phyloP scores from a whole-genome alignment of 1,140 invertebrate genomes.

The Cotesia chilonis region DNA sequence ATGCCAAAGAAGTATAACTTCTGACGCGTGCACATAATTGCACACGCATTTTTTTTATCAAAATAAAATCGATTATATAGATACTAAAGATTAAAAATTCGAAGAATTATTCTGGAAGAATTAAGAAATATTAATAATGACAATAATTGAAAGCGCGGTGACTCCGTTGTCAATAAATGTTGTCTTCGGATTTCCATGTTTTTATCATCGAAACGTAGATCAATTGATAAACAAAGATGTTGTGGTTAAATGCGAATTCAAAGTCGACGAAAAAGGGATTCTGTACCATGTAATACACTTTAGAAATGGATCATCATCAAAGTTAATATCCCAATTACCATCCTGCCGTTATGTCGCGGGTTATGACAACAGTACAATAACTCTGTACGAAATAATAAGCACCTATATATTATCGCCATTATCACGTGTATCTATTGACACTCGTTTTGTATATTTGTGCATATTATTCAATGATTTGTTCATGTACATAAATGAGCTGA shows the following conservation, averaged over 20 bases:
- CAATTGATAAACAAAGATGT: background rate
- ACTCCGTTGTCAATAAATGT: background rate
- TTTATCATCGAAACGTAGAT: background rate
- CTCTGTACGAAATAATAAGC: background rate
- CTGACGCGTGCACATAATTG: no score
- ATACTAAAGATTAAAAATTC: no score
- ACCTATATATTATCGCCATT: background rate
- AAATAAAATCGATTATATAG: no score
- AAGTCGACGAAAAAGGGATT: background rate
- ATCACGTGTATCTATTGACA: background rate
- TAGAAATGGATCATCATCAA: background rate
- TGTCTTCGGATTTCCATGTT: conserved; percentile 3
- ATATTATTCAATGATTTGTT: conserved; percentile 3
- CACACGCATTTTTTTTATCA: no score
- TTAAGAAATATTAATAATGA: no score
- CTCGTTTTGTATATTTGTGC: background rate
- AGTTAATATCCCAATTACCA: background rate
- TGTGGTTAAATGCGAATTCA: background rate
- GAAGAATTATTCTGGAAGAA: no score
- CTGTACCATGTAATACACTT: conserved; percentile 9
- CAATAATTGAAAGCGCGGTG: background rate
- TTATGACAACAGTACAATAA: background rate
- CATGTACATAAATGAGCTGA: background rate
- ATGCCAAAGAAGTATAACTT: no score
- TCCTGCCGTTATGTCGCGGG: background rate